A percentile compares a stretch with the other conserved stretches of the same genome.
phyloP scores from a whole-genome alignment of 2,113 vertebrate genomes.

The Egretta garzetta region DNA sequence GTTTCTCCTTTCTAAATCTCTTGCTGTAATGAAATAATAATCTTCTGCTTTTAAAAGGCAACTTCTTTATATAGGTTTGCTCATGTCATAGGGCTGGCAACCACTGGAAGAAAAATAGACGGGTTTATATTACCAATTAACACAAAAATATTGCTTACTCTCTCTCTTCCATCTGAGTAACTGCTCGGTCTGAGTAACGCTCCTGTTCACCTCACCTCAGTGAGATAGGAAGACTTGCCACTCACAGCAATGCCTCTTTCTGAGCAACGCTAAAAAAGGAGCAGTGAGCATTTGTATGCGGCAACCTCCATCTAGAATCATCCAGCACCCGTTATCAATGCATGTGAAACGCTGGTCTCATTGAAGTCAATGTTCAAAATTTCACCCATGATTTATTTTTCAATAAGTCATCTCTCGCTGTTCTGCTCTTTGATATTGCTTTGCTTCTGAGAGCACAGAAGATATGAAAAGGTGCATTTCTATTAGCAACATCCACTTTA shows the following conservation, averaged over 20 bases:
- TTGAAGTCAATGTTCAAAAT: background rate
- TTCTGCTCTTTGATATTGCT: background rate
- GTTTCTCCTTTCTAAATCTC: background rate
- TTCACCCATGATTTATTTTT: slow-evolving; percentile 26
- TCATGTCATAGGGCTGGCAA: background rate
- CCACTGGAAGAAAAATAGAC: background rate
- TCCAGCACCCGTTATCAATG: background rate
- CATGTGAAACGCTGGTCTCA: background rate
- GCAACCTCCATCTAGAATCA: background rate
- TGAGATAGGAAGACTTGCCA: background rate
- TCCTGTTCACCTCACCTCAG: background rate
- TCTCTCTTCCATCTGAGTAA: background rate
- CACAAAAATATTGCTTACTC: background rate
- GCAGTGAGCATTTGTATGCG: background rate
- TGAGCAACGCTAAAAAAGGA: background rate
- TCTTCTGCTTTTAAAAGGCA: background rate
- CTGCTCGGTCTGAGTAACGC: background rate
- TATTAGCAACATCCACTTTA: background rate
- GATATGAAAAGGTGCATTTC: background rate
- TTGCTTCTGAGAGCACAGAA: background rate
- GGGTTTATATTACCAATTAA: background rate
- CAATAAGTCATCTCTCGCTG: background rate
- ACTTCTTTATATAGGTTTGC: background rate
- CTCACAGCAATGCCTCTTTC: background rate
- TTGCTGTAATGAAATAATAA: background rate